A percentile compares a stretch with the other conserved stretches of the same genome.
Conservation (phyloP, 2,797 vertebrate genomes). For the Glossophaga mutica region DNA sequence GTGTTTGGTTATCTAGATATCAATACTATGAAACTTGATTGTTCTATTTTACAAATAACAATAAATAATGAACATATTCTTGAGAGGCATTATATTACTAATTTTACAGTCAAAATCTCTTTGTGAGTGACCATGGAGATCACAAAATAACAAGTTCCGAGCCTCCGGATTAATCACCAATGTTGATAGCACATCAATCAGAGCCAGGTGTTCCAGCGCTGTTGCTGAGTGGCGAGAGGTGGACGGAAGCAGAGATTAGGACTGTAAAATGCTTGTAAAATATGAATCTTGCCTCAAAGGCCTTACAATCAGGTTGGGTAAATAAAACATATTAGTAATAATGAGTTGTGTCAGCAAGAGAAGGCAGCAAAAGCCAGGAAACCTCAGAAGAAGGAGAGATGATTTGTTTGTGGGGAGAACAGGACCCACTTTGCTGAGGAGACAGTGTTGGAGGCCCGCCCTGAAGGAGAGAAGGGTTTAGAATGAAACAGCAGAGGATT, state of each 20-base stretch:
- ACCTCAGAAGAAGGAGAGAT: not conserved
- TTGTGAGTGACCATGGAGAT: not conserved
- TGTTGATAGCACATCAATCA: rapidly evolving
- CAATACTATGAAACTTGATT: not conserved
- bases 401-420: not conserved
- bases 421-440: not conserved
- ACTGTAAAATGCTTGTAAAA: not conserved
- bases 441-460: not conserved
- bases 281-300: not conserved
- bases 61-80: not conserved
- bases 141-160: not conserved
- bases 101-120: not conserved
- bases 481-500: not conserved
- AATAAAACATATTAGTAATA: not conserved
- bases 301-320: not conserved
- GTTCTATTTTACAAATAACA: slow-evolving; percentile 1
- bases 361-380: not conserved
- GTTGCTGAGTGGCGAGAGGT: not conserved
- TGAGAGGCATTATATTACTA: not conserved
- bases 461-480: not conserved
- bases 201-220: not conserved
- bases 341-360: not conserved
- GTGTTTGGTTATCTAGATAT: not conserved
- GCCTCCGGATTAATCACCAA: not conserved
- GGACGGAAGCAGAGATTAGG: not conserved